Percentiles rank a stretch among this genome's conserved stretches.
phyloP scores from a whole-genome alignment of 2,113 vertebrate species.

The Hyaena hyaena region DNA sequence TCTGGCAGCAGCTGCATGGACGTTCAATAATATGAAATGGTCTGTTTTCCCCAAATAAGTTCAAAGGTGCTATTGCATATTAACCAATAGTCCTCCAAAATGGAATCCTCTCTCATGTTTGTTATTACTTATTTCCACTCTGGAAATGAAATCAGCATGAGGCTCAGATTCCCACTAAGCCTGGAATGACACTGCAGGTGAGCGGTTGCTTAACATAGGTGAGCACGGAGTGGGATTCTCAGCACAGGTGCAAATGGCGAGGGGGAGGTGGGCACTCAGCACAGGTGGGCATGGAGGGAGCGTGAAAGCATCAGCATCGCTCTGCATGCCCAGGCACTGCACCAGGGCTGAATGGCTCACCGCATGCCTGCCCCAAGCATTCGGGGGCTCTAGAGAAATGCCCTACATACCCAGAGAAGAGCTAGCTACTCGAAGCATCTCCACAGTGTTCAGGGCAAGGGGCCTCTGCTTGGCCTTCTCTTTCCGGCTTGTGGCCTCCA shows the following conservation, averaged over 20 bases:
- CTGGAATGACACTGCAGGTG: background rate
- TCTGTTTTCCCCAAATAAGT: background rate
- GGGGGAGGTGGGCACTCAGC: background rate
- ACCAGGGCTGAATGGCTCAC: accelerated
- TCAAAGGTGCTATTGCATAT: background rate
- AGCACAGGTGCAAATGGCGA: background rate
- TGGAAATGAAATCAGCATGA: background rate
- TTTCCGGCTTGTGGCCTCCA: constrained; percentile 95
- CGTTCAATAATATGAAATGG: background rate
- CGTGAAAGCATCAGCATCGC: accelerated
- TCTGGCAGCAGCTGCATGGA: background rate
- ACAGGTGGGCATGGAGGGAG: background rate
- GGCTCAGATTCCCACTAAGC: background rate
- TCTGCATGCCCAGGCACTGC: background rate
- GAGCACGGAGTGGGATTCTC: background rate
- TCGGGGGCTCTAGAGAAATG: background rate
- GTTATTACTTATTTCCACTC: background rate
- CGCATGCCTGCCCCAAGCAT: accelerated
- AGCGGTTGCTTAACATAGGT: background rate
- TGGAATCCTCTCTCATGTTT: background rate
- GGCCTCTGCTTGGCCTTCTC: constrained; percentile 98
- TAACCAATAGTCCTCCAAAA: background rate
- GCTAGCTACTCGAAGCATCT: constrained; percentile 98
- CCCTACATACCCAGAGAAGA: constrained; percentile 92
- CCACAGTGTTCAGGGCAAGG: constrained; percentile 96